phyloP scores from a whole-genome alignment of 1,140 invertebrate genomes.

The Macrobrachium nipponense region DNA sequence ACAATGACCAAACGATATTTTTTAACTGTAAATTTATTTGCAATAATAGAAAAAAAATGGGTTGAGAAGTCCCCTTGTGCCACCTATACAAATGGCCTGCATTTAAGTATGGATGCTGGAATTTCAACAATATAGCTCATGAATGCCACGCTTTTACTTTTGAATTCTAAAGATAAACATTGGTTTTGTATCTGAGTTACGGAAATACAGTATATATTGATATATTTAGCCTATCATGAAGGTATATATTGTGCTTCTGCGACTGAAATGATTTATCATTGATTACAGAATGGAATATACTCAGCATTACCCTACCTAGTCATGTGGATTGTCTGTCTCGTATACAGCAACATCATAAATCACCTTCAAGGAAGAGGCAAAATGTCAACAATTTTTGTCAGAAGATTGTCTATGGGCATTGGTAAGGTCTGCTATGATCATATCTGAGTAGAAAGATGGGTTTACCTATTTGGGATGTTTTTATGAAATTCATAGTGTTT shows the following conservation, averaged over 20 bases:
- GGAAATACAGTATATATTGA: too few species aligned
- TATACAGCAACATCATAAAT: slow-evolving; percentile 22
- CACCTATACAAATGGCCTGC: not conserved
- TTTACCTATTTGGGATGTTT: too few species aligned
- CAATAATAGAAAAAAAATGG: too few species aligned
- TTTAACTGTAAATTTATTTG: too few species aligned
- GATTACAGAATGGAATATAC: slow-evolving; percentile 24
- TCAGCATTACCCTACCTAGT: slow-evolving; percentile 25
- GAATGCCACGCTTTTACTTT: not conserved
- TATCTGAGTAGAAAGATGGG: too few species aligned
- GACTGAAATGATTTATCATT: not conserved
- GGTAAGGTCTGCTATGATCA: not conserved
- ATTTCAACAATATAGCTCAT: too few species aligned
- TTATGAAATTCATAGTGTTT: too few species aligned
- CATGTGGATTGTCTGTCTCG: slow-evolving; percentile 32
- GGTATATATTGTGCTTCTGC: too few species aligned
- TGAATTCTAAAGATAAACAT: not conserved
- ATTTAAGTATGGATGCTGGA: too few species aligned
- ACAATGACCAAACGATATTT: too few species aligned
- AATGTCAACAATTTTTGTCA: not conserved
- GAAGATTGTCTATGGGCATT: slow-evolving; percentile 27
- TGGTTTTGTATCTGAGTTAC: too few species aligned
- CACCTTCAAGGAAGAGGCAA: not conserved
- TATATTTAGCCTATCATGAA: too few species aligned
- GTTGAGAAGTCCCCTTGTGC: not conserved